Conservation (phyloP, 2,888 invertebrate genomes). For the Hirtodrosophila trivittata region DNA sequence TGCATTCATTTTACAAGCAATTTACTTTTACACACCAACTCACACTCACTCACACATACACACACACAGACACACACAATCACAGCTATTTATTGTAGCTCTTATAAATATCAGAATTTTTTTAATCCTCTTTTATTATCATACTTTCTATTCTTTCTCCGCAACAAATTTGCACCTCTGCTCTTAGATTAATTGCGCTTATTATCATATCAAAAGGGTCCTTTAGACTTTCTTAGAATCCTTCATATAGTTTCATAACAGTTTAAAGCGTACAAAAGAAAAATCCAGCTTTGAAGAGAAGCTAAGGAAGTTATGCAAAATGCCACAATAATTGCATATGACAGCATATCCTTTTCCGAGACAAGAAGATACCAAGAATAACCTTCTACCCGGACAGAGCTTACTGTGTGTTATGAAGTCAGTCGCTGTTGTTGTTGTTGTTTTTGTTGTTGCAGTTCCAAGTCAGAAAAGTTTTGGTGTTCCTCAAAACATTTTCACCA, state of each 20-base stretch:
- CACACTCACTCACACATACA: constrained; percentile 6
- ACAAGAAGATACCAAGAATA: constrained; percentile 63
- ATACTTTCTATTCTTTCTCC: constrained; percentile 55
- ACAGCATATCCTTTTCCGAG: constrained; percentile 66
- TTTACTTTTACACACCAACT: constrained; percentile 57
- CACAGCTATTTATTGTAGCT: constrained; percentile 35
- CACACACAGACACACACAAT: constrained; percentile 10
- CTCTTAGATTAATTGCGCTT: constrained; percentile 68
- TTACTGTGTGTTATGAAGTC: too few relatives aligned
- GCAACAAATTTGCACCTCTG: constrained; percentile 69
- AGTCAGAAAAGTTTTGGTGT: constrained; percentile 18
- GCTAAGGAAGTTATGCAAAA: constrained; percentile 47
- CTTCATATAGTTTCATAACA: constrained; percentile 25
- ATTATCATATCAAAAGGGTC: constrained; percentile 34
- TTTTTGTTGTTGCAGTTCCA: constrained; percentile 44
- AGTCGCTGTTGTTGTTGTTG: constrained; percentile 21
- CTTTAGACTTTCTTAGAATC: constrained; percentile 1
- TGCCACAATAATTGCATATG: constrained; percentile 61
- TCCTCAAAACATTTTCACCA: constrained; percentile 12
- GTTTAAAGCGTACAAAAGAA: constrained; percentile 26
- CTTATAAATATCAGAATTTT: constrained; percentile 40
- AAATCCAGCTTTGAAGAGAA: background rate
- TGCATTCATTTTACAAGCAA: constrained; percentile 80
- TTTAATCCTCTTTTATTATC: constrained; percentile 28
- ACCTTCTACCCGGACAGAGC: too few relatives aligned